These are phyloP conservation scores for Caranx ignobilis DNA, from an alignment of 2,113 vertebrate genomes.

Conservation along the genomic window DNA sequence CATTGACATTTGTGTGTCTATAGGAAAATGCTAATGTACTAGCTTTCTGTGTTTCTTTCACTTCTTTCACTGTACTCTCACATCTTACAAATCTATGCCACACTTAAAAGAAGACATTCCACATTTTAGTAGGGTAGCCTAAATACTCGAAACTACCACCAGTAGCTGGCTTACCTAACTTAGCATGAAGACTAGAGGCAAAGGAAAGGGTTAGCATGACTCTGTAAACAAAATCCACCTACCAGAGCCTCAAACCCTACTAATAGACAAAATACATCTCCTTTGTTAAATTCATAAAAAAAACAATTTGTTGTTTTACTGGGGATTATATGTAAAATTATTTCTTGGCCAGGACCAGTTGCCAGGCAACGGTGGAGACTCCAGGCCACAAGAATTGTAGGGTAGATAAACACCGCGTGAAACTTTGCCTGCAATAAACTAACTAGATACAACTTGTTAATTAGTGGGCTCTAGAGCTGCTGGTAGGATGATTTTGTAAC, in stretches of 20 bases:
- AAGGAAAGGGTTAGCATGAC: neutral
- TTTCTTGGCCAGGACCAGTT: conserved; percentile 13
- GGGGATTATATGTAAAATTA: neutral
- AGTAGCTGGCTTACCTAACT: neutral
- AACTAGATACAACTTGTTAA: neutral
- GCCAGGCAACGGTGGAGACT: conserved; percentile 18
- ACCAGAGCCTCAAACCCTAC: neutral
- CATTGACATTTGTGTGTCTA: neutral
- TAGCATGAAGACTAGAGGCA: neutral
- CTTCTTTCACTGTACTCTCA: neutral
- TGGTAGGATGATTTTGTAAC: neutral
- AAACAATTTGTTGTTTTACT: neutral
- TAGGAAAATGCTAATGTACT: neutral
- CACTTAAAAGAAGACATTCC: neutral
- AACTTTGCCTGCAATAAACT: conserved; percentile 25
- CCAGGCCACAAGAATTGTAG: conserved; percentile 6
- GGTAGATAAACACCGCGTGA: neutral
- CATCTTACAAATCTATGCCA: neutral
- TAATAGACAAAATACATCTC: neutral
- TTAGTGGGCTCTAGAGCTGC: conserved; percentile 6
- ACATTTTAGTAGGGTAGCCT: neutral
- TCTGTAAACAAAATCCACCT: neutral
- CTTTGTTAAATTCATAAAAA: conserved; percentile 6
- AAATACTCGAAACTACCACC: neutral
- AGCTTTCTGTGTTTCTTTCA: neutral